Percentiles rank a stretch among this genome's conserved stretches.
Evolutionary conservation across 2,797 vertebrate species (phyloP).

Genomic region (Dromococcyx pavoninus): DNA sequence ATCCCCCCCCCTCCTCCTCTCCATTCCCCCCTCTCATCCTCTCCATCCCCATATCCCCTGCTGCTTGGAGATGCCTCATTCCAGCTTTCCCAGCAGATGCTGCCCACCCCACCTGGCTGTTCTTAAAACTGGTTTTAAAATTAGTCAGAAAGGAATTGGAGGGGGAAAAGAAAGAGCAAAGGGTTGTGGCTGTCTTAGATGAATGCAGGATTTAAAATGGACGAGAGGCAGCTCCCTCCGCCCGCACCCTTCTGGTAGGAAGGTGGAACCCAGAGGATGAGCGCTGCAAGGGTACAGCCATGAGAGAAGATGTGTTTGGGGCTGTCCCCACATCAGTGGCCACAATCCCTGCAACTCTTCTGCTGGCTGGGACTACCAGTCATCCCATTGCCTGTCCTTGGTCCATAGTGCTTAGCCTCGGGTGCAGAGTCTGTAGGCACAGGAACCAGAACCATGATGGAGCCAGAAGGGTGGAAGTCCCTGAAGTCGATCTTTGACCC

Average conservation of each 20-base stretch:
- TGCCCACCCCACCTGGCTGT: rapidly evolving
- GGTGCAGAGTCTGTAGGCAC: not conserved
- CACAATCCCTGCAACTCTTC: not conserved
- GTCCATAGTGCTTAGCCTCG: rapidly evolving
- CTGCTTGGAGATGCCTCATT: not conserved
- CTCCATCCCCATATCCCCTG: rapidly evolving
- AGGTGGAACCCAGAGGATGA: rapidly evolving
- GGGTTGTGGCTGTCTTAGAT: rapidly evolving
- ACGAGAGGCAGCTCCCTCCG: not conserved
- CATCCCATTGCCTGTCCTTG: rapidly evolving
- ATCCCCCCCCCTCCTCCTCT: not conserved
- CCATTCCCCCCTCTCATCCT: not conserved
- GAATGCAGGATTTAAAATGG: not conserved
- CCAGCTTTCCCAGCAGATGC: not conserved
- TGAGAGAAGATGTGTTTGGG: not conserved
- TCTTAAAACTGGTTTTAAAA: not conserved
- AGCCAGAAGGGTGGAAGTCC: not conserved
- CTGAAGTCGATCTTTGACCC: rapidly evolving
- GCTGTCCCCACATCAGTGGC: not conserved
- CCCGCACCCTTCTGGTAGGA: rapidly evolving
- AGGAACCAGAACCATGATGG: not conserved
- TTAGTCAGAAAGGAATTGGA: not conserved
- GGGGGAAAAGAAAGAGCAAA: not conserved
- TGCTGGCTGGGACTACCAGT: too few species aligned
- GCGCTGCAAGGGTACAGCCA: not conserved